A percentile compares a stretch with the other conserved stretches of the same genome.
phyloP scores from a whole-genome alignment of 1,140 invertebrate species.

The Drosophila insularis region DNA sequence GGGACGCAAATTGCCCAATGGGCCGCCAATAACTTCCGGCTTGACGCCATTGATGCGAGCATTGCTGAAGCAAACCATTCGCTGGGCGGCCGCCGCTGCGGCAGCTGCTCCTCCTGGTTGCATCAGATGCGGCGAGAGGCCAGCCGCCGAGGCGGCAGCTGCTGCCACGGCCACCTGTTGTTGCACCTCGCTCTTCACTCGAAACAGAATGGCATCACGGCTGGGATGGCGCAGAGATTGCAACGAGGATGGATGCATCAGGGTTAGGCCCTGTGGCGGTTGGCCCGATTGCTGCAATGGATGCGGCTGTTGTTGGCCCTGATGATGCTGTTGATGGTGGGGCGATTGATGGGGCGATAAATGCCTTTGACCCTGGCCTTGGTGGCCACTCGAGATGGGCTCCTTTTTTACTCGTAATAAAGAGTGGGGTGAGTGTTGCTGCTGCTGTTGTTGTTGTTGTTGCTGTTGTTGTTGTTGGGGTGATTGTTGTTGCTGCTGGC shows the following conservation, averaged over 20 bases:
- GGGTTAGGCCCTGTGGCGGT: slow-evolving; percentile 71
- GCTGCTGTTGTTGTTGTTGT: slow-evolving; percentile 65
- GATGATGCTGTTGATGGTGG: slow-evolving; percentile 68
- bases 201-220: slow-evolving; percentile 76
- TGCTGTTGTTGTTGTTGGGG: slow-evolving; percentile 82
- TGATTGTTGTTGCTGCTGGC: slow-evolving; percentile 75
- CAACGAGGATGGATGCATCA: slow-evolving; percentile 78
- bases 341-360: slow-evolving; percentile 53
- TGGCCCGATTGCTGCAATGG: slow-evolving; percentile 63
- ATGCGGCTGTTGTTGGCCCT: slow-evolving; percentile 57
- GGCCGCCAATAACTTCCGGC: slow-evolving; percentile 89
- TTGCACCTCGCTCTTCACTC: slow-evolving; percentile 81
- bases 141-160: slow-evolving; percentile 50
- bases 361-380: slow-evolving; percentile 62
- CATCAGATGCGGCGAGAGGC: slow-evolving; percentile 71
- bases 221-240: slow-evolving; percentile 73
- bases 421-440: slow-evolving; percentile 83
- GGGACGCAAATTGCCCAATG: slow-evolving; percentile 85
- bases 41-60: slow-evolving; percentile 89
- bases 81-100: slow-evolving; percentile 80
- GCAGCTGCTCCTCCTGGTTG: slow-evolving; percentile 70
- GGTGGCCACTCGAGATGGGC: slow-evolving; percentile 63
- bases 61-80: slow-evolving; percentile 86
- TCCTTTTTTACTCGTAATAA: slow-evolving; percentile 83
- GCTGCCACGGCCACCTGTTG: slow-evolving; percentile 72